These are phyloP conservation scores for Drosophila equinoxialis DNA, from an alignment of 1,140 invertebrate genomes.

Conservation along the genomic window DNA sequence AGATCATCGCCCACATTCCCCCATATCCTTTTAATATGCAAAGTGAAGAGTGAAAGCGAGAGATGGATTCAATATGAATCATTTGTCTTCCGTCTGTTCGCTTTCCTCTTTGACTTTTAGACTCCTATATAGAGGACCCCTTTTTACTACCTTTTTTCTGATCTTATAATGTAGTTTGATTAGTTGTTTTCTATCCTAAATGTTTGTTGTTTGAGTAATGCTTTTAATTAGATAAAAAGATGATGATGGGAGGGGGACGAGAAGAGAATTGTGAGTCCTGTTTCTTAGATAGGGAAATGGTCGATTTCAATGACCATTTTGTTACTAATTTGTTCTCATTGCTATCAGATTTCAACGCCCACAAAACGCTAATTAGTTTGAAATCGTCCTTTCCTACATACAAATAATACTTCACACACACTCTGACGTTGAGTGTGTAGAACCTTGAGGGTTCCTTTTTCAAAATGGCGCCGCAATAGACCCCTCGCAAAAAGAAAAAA, in stretches of 20 bases:
- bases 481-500: background rate
- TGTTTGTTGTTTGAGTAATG: constrained; percentile 3
- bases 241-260: background rate
- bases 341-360: constrained; percentile 3
- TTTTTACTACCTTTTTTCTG: background rate
- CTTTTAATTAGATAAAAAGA: background rate
- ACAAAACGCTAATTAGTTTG: constrained; percentile 8
- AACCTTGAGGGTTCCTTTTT: constrained; percentile 8
- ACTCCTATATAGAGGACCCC: background rate
- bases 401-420: background rate
- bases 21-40: no score
- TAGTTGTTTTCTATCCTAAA: constrained; percentile 4
- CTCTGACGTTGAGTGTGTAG: background rate
- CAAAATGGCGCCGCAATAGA: constrained; percentile 61
- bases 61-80: background rate
- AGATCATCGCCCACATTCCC: background rate
- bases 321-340: background rate
- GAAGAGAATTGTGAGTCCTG: background rate
- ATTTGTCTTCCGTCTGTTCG: no score
- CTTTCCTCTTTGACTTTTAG: background rate
- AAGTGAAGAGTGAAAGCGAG: no score
- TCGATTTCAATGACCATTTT: background rate
- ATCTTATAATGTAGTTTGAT: constrained; percentile 6
- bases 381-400: constrained; percentile 1
- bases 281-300: no score